A percentile compares a stretch with the other conserved stretches of the same genome.
These are phyloP conservation scores for Mobula birostris DNA, from an alignment of 2,113 vertebrate genomes.

Conservation along the genomic window DNA sequence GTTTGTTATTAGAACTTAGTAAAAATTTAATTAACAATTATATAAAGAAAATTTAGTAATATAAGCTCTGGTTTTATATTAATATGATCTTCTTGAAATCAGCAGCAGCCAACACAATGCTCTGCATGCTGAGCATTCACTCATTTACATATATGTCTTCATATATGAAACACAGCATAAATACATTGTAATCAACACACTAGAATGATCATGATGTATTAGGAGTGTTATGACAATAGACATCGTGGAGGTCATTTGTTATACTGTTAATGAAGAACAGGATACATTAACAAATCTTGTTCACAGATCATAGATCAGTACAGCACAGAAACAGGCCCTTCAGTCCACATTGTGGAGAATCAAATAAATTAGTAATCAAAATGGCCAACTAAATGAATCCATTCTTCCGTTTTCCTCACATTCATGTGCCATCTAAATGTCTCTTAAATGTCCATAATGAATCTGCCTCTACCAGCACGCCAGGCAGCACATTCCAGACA, in stretches of 20 bases:
- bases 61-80: neutral
- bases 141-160: neutral
- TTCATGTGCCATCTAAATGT: too few species aligned
- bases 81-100: neutral
- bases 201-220: neutral
- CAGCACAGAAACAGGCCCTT: too few species aligned
- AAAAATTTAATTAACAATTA: neutral
- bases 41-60: neutral
- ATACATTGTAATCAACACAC: neutral
- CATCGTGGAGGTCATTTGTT: neutral
- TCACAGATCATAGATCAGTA: too few species aligned
- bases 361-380: too few species aligned
- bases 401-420: too few species aligned
- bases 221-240: neutral
- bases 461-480: too few species aligned
- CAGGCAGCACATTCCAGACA: too few species aligned
- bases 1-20: neutral
- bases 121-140: neutral
- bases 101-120: neutral
- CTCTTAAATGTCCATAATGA: too few species aligned
- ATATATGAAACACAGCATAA: neutral
- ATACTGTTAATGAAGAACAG: neutral
- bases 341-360: too few species aligned
- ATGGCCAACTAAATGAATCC: too few species aligned
- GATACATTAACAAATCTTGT: neutral